Conservation (phyloP, 1,140 invertebrate species). For the Cotesia chilonis region DNA sequence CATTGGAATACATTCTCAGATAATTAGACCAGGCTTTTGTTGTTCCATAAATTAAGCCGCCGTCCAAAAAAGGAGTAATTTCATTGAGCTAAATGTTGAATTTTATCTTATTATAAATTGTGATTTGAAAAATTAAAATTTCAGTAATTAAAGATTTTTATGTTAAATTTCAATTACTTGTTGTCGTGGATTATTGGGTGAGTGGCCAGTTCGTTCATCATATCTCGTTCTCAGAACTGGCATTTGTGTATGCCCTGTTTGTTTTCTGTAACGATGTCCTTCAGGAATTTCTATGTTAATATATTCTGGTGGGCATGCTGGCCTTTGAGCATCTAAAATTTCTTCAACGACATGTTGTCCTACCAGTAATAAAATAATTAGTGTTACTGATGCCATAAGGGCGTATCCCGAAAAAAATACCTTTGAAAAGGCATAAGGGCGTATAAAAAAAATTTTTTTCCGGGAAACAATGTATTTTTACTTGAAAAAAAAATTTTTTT, state of each 20-base stretch:
- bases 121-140: not conserved
- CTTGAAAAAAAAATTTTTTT: no score
- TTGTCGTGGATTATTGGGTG: conserved; percentile 69
- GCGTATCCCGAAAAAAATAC: no score
- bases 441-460: no score
- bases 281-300: conserved; percentile 68
- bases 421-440: no score
- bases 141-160: conserved; percentile 37
- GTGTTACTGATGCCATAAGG: no score
- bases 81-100: conserved; percentile 67
- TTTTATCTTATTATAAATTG: not conserved
- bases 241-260: conserved; percentile 54
- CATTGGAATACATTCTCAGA: conserved; percentile 65
- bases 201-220: conserved; percentile 63
- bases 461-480: no score
- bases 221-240: conserved; percentile 67
- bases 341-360: conserved; percentile 74
- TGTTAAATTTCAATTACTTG: conserved; percentile 50
- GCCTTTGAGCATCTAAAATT: conserved; percentile 70
- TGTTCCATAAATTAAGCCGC: conserved; percentile 70
- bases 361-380: conserved; percentile 40
- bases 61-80: conserved; percentile 72
- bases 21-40: conserved; percentile 70
- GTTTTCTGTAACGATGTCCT: conserved; percentile 54
- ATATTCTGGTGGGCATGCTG: conserved; percentile 70